phyloP scores from a whole-genome alignment of 2,113 vertebrate genomes.

The Cygnus atratus region DNA sequence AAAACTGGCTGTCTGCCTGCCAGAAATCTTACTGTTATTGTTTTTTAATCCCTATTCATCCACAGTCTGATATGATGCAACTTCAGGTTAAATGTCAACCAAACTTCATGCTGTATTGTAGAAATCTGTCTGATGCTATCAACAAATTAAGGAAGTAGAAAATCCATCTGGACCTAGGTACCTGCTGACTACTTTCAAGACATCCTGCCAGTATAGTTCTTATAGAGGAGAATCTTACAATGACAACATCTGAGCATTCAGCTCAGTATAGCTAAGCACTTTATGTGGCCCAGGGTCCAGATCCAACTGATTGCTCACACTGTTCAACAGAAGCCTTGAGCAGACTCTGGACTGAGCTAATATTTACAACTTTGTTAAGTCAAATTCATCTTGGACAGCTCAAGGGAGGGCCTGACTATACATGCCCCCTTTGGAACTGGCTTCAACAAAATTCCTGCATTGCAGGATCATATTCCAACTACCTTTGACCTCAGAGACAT shows the following conservation, averaged over 20 bases:
- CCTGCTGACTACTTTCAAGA: neutral
- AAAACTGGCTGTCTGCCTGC: conserved; percentile 2
- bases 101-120: neutral
- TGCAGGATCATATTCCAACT: neutral
- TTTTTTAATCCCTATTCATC: conserved; percentile 21
- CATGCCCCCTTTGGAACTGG: neutral
- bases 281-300: neutral
- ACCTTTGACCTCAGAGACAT: neutral
- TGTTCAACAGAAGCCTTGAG: neutral
- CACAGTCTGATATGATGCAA: conserved; percentile 36
- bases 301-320: neutral
- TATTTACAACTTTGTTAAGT: neutral
- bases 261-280: neutral
- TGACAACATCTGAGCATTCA: neutral
- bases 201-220: neutral
- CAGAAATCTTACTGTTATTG: neutral
- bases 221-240: neutral
- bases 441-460: neutral
- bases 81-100: conserved; percentile 53
- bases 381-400: neutral
- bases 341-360: neutral
- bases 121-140: neutral
- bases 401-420: neutral
- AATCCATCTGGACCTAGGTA: neutral
- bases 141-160: neutral